phyloP scores from a whole-genome alignment of 2,888 invertebrate species.

The Acronicta psi region DNA sequence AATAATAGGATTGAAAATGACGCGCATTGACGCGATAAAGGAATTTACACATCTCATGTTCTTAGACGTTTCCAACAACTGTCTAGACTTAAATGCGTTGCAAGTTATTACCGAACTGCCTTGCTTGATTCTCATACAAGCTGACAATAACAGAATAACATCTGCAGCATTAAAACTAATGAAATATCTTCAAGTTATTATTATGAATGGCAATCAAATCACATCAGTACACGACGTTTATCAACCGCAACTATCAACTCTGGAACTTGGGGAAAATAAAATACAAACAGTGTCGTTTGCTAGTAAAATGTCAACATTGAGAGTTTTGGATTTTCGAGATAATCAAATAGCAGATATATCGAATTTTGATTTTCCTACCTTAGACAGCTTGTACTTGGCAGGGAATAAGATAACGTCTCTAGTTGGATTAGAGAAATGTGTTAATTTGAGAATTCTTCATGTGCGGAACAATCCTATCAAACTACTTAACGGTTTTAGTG shows the following conservation, averaged over 20 bases:
- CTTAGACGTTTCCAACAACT: conserved; percentile 89
- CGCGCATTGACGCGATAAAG: conserved; percentile 84
- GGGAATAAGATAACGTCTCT: conserved; percentile 91
- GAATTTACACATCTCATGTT: conserved; percentile 88
- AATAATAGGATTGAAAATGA: conserved; percentile 83
- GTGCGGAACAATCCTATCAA: conserved; percentile 91
- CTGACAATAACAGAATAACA: conserved; percentile 86
- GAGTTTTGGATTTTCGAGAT: conserved; percentile 87
- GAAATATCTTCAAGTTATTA: conserved; percentile 90
- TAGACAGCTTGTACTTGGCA: conserved; percentile 93
- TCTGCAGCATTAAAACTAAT: conserved; percentile 84
- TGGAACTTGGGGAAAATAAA: conserved; percentile 87
- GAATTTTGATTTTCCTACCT: conserved; percentile 80
- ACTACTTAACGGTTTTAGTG: conserved; percentile 85
- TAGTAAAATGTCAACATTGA: conserved; percentile 76
- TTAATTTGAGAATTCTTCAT: conserved; percentile 91
- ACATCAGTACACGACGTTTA: conserved; percentile 83
- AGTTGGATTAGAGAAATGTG: conserved; percentile 89
- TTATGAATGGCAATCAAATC: conserved; percentile 87
- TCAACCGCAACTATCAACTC: conserved; percentile 87
- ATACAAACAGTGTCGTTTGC: conserved; percentile 72
- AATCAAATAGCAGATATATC: conserved; percentile 82
- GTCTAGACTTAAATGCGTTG: conserved; percentile 80
- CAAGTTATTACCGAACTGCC: conserved; percentile 86
- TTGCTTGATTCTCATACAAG: conserved; percentile 88